Conservation (phyloP, 2,113 vertebrate genomes). For the Poeciliopsis prolifica region DNA sequence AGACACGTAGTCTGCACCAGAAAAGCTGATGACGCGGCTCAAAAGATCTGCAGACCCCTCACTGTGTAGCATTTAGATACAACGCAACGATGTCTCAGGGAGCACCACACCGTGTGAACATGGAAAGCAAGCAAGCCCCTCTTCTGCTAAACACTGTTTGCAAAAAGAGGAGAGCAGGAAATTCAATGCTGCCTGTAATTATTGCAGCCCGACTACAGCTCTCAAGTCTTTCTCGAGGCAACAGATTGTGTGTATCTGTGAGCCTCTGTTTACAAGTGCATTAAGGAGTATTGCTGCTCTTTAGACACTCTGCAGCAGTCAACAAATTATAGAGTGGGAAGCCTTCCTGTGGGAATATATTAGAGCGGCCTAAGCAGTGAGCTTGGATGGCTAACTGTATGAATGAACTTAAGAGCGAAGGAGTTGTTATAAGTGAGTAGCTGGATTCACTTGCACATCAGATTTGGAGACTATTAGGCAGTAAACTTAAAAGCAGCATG, state of each 20-base stretch:
- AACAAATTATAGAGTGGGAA: slow-evolving; percentile 70
- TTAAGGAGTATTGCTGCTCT: slow-evolving; percentile 65
- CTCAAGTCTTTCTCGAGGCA: slow-evolving; percentile 54
- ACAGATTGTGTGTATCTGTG: slow-evolving; percentile 25
- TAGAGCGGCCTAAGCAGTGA: slow-evolving; percentile 56
- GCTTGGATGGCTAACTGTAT: slow-evolving; percentile 36
- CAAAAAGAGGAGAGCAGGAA: slow-evolving; percentile 49
- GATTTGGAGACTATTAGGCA: slow-evolving; percentile 30
- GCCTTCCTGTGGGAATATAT: slow-evolving; percentile 68
- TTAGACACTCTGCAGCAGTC: slow-evolving; percentile 62
- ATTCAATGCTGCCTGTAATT: slow-evolving; percentile 69
- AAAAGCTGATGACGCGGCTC: slow-evolving; percentile 10
- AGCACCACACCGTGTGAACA: slow-evolving; percentile 43
- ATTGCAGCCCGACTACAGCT: slow-evolving; percentile 54
- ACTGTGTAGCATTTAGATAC: slow-evolving; percentile 30
- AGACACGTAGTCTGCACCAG: slow-evolving; percentile 1
- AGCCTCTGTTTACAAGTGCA: slow-evolving; percentile 51
- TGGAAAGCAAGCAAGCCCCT: slow-evolving; percentile 44
- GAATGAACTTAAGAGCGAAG: slow-evolving; percentile 56
- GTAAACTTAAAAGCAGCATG: slow-evolving; percentile 22
- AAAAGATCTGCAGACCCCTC: not conserved
- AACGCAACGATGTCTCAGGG: slow-evolving; percentile 35
- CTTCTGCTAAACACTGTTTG: slow-evolving; percentile 59
- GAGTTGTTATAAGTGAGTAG: slow-evolving; percentile 41
- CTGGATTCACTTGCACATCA: slow-evolving; percentile 40